Conservation (phyloP, 2,888 invertebrate genomes). For the Bhutanitis thaidina region DNA sequence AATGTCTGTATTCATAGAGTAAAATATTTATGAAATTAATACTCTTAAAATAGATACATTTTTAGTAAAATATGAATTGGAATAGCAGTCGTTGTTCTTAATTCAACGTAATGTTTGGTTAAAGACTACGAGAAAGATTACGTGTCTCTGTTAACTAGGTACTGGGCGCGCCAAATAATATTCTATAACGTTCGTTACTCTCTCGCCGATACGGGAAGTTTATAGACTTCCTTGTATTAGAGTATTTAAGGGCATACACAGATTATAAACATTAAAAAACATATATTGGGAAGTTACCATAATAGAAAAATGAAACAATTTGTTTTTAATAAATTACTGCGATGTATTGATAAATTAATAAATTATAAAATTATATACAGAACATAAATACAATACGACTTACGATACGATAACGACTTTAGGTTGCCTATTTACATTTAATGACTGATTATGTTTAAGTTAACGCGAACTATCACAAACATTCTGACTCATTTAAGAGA, state of each 20-base stretch:
- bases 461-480: constrained; percentile 38
- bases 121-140: no score
- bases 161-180: background rate
- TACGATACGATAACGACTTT: background rate
- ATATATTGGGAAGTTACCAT: constrained; percentile 32
- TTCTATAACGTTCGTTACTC: background rate
- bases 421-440: constrained; percentile 23
- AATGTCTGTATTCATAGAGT: no score
- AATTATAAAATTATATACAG: constrained; percentile 50
- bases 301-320: constrained; percentile 46
- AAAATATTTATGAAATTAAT: no score
- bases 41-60: no score
- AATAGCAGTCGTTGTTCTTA: no score
- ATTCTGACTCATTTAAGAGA: constrained; percentile 38
- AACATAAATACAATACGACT: constrained; percentile 38
- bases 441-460: constrained; percentile 5
- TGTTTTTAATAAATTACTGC: constrained; percentile 48
- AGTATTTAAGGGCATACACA: background rate
- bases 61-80: no score
- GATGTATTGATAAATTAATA: constrained; percentile 52
- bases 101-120: no score
- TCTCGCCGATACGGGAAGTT: background rate
- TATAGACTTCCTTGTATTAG: background rate
- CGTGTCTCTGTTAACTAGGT: background rate
- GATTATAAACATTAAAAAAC: constrained; percentile 5